Evolutionary conservation across 2,797 vertebrate genomes (phyloP).

Genomic region (Perodicticus potto): DNA sequence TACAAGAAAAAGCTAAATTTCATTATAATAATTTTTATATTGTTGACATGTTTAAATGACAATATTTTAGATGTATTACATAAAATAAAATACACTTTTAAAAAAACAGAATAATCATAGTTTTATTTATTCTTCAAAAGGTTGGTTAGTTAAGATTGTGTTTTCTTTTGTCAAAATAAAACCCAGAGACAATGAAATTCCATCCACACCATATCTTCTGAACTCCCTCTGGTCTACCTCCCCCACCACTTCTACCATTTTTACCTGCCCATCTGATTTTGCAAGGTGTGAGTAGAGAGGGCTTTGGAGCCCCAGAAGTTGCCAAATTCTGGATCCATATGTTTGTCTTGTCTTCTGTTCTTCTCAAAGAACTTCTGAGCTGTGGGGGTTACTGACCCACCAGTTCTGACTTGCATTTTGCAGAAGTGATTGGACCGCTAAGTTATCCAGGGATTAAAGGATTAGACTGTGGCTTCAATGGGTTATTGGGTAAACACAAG

Average conservation of each 20-base stretch:
- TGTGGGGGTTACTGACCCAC: not conserved
- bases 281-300: not conserved
- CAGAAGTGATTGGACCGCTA: not conserved
- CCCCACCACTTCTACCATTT: not conserved
- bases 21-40: not conserved
- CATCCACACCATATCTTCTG: not conserved
- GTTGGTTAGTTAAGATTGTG: not conserved
- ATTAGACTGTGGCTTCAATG: not conserved
- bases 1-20: not conserved
- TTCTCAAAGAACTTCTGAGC: not conserved
- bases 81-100: not conserved
- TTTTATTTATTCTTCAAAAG: not conserved
- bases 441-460: not conserved
- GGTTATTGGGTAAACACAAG: not conserved
- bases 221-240: rapidly evolving
- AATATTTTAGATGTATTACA: not conserved
- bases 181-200: not conserved
- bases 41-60: not conserved
- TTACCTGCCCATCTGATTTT: not conserved
- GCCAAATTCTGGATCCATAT: not conserved
- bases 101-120: not conserved
- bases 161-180: not conserved
- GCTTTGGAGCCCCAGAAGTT: not conserved
- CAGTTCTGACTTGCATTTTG: not conserved
- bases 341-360: not conserved